Evolutionary conservation across 2,113 vertebrate genomes (phyloP), one percentile per base, ranked within the genome.

Genomic region (Cynocephalus volans): DNA sequence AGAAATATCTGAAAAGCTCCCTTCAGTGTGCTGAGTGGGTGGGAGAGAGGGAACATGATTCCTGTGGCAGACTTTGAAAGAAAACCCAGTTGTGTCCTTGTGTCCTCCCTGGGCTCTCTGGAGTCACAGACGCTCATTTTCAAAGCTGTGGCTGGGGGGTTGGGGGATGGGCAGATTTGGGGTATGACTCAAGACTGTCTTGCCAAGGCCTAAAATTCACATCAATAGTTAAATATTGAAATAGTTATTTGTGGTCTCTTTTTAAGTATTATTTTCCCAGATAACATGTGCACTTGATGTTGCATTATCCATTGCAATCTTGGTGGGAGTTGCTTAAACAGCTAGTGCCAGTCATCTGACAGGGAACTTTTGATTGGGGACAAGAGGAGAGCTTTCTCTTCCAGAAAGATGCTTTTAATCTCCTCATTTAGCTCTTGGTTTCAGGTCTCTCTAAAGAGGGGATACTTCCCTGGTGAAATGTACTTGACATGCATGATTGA

Each of bases 71-170:
- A 36, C 26, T 70, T 23, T 31, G 12, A 48, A 80, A 77, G 67
- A 33, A 73, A 31, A 41, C 5, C 3, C 36, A 48, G 28, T 2
- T 5, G 26, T 33, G n/a, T 1, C 36, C 67, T 56, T 33, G 5
- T 0, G 0, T 13, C 50, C 65, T 6, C 0, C 41, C 41, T 17
- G 14, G 33, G 23, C 10, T 14, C 31, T 21, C 31, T 3, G 28
- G 28, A 0, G 0, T 2, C 67, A 45, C 33, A 19, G 6, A 28
- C 28, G 52, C 41, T 62, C 3, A 11, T 56, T 70, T 60, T 50
- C 64, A 54, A 76, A 91, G 77, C 48, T 4, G 6, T 24, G 45
- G 45, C 65, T 48, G 3, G 23, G 82, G 88, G 26, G 62, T 10
- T 69, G 52, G 65, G 23, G 41, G 41, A 41, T 41, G 41, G 41